Evolutionary conservation across 2,113 vertebrate genomes (phyloP), one percentile per base, ranked within the genome.

Genomic region (Zosterops japonicus): DNA sequence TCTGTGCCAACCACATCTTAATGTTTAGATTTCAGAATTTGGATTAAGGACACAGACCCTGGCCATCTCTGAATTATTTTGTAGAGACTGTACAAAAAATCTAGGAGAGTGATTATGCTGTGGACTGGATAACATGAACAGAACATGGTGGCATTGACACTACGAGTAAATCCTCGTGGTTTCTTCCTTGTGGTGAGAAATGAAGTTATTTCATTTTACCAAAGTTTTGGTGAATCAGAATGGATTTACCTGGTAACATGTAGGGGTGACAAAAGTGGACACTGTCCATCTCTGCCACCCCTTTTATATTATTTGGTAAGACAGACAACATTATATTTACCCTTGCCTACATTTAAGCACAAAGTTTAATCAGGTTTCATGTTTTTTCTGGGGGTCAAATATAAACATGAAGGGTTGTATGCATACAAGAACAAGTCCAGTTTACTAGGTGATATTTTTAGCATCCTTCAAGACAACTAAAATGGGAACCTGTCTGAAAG

Each of bases 271-370:
- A 67, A 47, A 83, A 60, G 12, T 50, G 33, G 63, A 29, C 20
- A 20, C 16, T 57, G 60, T 27, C 4, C 21, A 23, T 27, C 6
- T 3, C 11, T 12, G 6, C 11, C 11, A 2, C 5, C 5, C 3
- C 14, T 11, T 33, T 41, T 52, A 46, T 1, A 3, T 20, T 47
- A 22, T 69, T 69, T 27, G 1, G 12, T 47, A 22, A 67, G 20
- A 50, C 12, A 60, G 29, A 17, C 9, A 15, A 11, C 31, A 23
- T 33, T 65, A 2, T 70, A 36, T 50, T 82, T 77, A 47, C 5
- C 21, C 33, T 74, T 70, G 50, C 19, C 47, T 77, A 29, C 14
- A 15, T 68, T 69, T 64, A 82, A 72, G 49, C 20, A 46, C 31
- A 35, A 59, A 22, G 18, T 72, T 82, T 67, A 79, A 67, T 91